Base-by-base conservation (phyloP, 2,888 invertebrate species). In the Prosopocoilus inquinatus region DNA sequence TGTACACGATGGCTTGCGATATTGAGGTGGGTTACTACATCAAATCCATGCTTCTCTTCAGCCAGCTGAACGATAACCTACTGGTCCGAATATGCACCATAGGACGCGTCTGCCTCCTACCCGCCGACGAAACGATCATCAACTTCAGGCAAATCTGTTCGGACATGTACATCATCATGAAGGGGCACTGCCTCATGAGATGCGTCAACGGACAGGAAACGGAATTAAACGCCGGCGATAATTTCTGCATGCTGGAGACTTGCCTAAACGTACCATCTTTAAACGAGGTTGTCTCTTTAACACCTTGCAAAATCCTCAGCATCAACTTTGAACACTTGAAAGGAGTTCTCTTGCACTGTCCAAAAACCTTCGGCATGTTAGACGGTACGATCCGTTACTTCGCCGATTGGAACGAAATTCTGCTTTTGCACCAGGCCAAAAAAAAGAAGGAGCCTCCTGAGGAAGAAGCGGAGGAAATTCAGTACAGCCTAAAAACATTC, bases 121-220 rank as follows among this genome's bases (percentile, higher is more conserved):
- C 66, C 2, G 53, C 65, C 1, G 52, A 55, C 47, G 63, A 68
- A 53, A 55, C 65, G 2, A 46, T 69, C 4, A 59, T 58, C 2
- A 62, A 64, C 43, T 49, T 59, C 3, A 67, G 68, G 9, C 60
- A 67, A 38, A 51, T 63, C 4, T 60, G 59, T 32, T 61, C 58
- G n/a, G 64, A 65, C 51, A 62, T 64, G 35, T 60, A 64, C 28
- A 57, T 67, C 9, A 61, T 70, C 12, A 36, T 58, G 13, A 52
- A 46, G n/a, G 46, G 16, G 20, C 15, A 16, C n/a, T 39, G 35
- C 9, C 36, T 36, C 0, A 9, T 53, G 15, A 34, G 16, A 4
- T 39, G 13, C 12, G 13, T 45, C 20, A 16, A 49, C 12, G 44
- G 44, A 15, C 12, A 7, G 9, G 38, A 28, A 5, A 52, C 50